Evolutionary conservation across 2,888 invertebrate genomes (phyloP).

Genomic region (Leucozona laternaria): DNA sequence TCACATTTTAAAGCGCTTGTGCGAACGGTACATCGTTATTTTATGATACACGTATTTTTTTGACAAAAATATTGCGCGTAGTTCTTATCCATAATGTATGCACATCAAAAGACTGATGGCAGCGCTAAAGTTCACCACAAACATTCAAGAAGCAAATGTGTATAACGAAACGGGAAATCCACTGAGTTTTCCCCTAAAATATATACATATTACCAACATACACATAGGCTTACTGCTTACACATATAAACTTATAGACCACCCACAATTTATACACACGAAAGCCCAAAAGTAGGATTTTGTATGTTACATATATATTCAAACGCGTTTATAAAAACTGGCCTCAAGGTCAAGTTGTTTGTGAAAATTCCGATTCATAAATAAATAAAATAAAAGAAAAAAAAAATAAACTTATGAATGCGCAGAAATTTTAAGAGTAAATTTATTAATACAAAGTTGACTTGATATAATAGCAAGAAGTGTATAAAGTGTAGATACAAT

Average conservation of each 20-base stretch:
- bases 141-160: constrained; percentile 17
- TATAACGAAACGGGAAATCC: constrained; percentile 7
- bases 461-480: not conserved
- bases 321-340: constrained; percentile 4
- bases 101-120: constrained; percentile 28
- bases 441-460: constrained; percentile 9
- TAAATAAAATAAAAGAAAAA: constrained; percentile 27
- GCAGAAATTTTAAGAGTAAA: not conserved
- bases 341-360: constrained; percentile 34
- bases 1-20: not conserved
- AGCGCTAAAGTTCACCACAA: constrained; percentile 27
- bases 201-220: too few species aligned
- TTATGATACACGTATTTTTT: constrained; percentile 19
- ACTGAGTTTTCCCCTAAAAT: not conserved
- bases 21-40: constrained; percentile 14
- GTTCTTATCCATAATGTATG: not conserved
- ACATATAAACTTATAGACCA: not conserved
- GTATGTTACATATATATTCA: constrained; percentile 16
- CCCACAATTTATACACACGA: not conserved
- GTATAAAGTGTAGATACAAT: not conserved
- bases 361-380: constrained; percentile 19
- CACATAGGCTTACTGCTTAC: not conserved
- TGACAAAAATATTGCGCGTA: constrained; percentile 8
- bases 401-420: constrained; percentile 1
- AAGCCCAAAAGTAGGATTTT: constrained; percentile 1